Evolutionary conservation across 2,888 invertebrate genomes (phyloP).

Genomic region (Blastobasis lacticolella): DNA sequence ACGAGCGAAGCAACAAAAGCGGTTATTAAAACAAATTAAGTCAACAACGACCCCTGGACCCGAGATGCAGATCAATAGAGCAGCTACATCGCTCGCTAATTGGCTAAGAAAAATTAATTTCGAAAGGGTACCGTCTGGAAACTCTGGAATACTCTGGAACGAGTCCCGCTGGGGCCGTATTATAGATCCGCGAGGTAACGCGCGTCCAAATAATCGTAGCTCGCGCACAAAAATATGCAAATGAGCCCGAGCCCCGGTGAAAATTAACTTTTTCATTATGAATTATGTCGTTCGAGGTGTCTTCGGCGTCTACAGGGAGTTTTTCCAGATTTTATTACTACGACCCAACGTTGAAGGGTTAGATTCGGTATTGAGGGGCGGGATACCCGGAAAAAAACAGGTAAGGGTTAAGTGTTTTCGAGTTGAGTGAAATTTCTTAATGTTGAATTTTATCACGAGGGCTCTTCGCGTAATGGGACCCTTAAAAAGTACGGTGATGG

Average conservation of each 20-base stretch:
- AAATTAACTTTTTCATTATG: constrained; percentile 75
- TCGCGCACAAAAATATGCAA: constrained; percentile 68
- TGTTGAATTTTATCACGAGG: too few relatives aligned
- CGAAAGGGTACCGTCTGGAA: constrained; percentile 51
- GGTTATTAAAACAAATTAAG: too few relatives aligned
- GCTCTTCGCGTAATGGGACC: too few relatives aligned
- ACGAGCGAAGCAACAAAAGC: too few relatives aligned
- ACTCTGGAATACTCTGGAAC: constrained; percentile 21
- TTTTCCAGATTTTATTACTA: constrained; percentile 62
- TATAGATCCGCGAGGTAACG: constrained; percentile 37
- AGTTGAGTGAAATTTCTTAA: too few relatives aligned
- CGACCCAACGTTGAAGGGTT: constrained; percentile 22
- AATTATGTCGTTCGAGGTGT: constrained; percentile 67
- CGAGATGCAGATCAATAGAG: constrained; percentile 35
- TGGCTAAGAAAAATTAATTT: constrained; percentile 72
- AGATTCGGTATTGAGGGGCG: constrained; percentile 30
- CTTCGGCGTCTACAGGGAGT: constrained; percentile 64
- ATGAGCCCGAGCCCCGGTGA: constrained; percentile 53
- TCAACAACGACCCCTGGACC: too few relatives aligned
- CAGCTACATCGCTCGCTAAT: constrained; percentile 56
- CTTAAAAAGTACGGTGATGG: too few relatives aligned
- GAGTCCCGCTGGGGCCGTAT: constrained; percentile 54
- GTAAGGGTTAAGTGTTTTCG: constrained; percentile 39
- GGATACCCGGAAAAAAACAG: constrained; percentile 22
- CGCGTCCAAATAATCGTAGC: constrained; percentile 62